Evolutionary conservation across 2,113 vertebrate species (phyloP), one percentile per base, ranked within the genome.

Genomic region (Cynoglossus semilaevis): DNA sequence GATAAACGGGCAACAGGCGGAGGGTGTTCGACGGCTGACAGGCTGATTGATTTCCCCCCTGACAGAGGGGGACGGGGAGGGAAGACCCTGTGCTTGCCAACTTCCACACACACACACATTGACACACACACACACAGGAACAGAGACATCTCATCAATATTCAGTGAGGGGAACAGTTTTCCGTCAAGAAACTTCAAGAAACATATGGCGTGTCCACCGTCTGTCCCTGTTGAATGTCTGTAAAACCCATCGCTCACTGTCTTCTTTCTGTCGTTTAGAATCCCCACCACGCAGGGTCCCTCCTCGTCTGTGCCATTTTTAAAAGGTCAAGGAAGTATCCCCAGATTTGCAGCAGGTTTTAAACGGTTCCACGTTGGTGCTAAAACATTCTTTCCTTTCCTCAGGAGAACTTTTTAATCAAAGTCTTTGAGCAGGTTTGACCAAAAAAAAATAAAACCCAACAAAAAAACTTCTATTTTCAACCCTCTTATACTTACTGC

Each of bases 41-140:
- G 85, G 71, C 42, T 54, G 79, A 86, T 86, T 84, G 82, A 86
- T 88, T 81, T 79, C 59, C 56, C 50, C 38, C 17, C 54, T 13
- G 74, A 80, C 58, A 46, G 51, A 69, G 60, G 19, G 51, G 53
- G 61, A 67, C 71, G 58, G 62, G 42, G 2, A 51, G 58, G 74
- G 51, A 72, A 63, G 70, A 68, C 75, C 76, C 62, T 55, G 53
- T 12, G 53, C 10, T n/a, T 51, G 41, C 66, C 49, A 60, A 59
- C 44, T 58, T 44, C 54, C 13, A 50, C 18, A 59, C 38, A 49
- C 50, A 41, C 40, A 47, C 61, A 69, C 22, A 45, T 37, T 37
- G 48, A 37, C 40, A 64, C 34, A 41, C 18, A 49, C 15, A 53
- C 40, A 41, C 9, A 29, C 34, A 17, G 46, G 35, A 43, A 48